Percentiles rank a stretch among this genome's conserved stretches.
These are phyloP conservation scores for Pseudonaja textilis DNA, from an alignment of 2,113 vertebrate species.

Conservation along the genomic window DNA sequence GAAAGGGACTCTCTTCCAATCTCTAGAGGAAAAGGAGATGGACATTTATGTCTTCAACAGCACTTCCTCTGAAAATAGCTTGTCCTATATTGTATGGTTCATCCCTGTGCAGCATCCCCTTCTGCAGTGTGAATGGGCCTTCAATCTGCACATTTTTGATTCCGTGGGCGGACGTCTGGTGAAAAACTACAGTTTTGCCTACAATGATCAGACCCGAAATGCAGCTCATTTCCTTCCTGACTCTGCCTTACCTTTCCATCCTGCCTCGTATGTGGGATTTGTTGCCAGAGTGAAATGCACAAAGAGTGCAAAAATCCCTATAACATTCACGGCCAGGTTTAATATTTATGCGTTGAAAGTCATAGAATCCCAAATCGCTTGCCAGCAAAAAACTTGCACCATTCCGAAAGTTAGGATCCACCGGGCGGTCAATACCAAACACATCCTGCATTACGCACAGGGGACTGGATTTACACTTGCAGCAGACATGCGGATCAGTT, in stretches of 20 bases:
- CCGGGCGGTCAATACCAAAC: not conserved
- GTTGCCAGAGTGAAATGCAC: conserved; percentile 44
- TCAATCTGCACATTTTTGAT: conserved; percentile 39
- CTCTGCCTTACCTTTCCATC: conserved; percentile 26
- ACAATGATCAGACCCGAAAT: fast-evolving
- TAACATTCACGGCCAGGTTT: conserved; percentile 23
- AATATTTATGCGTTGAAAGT: not conserved
- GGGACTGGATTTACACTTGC: not conserved
- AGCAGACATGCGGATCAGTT: fast-evolving
- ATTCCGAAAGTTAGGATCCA: conserved; percentile 19
- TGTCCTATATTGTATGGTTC: conserved; percentile 50
- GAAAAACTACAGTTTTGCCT: not conserved
- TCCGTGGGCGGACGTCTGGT: not conserved
- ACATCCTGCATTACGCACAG: not conserved
- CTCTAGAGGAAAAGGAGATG: conserved; percentile 22
- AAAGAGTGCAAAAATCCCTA: fast-evolving
- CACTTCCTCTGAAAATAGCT: not conserved
- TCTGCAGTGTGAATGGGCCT: conserved; percentile 46
- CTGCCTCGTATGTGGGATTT: not conserved
- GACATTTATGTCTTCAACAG: conserved; percentile 46
- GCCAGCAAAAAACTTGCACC: conserved; percentile 15
- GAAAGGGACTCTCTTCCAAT: conserved; percentile 29
- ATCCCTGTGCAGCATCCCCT: conserved; percentile 26
- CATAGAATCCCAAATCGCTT: not conserved
- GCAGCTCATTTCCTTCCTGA: not conserved